Evolutionary conservation across 2,797 vertebrate species (phyloP).

Genomic region (Catamblyrhynchus diadema): DNA sequence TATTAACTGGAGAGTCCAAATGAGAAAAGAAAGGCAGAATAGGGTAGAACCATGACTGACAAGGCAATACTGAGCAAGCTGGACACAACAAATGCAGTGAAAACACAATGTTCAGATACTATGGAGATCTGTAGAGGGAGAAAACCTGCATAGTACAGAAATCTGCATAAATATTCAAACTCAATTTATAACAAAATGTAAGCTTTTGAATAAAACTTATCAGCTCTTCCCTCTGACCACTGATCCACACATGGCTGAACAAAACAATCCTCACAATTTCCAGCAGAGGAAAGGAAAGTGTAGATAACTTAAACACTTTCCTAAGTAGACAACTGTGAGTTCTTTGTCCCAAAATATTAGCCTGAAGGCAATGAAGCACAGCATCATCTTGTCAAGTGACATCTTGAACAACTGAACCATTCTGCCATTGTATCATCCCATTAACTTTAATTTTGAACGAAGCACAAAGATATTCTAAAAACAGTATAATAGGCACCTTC

Average conservation of each 20-base stretch:
- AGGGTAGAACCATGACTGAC: background rate
- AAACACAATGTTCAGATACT: background rate
- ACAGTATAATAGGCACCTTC: background rate
- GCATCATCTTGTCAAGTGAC: background rate
- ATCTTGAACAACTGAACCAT: background rate
- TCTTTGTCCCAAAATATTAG: background rate
- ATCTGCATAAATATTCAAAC: background rate
- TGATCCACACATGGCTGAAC: background rate
- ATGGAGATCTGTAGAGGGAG: background rate
- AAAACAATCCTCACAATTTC: background rate
- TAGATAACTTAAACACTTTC: background rate
- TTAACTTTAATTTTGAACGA: background rate
- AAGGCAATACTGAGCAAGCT: background rate
- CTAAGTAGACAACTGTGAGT: background rate
- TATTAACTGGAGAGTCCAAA: background rate
- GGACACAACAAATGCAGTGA: background rate
- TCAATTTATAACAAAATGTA: background rate
- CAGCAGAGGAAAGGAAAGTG: background rate
- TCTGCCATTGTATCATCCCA: background rate
- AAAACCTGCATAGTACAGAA: background rate
- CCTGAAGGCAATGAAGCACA: background rate
- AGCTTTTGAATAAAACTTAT: background rate
- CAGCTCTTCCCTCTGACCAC: background rate
- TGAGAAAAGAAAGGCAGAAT: background rate
- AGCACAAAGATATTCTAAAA: background rate